Evolutionary conservation across 1,140 invertebrate genomes (phyloP).

Genomic region (Hetaerina americana): DNA sequence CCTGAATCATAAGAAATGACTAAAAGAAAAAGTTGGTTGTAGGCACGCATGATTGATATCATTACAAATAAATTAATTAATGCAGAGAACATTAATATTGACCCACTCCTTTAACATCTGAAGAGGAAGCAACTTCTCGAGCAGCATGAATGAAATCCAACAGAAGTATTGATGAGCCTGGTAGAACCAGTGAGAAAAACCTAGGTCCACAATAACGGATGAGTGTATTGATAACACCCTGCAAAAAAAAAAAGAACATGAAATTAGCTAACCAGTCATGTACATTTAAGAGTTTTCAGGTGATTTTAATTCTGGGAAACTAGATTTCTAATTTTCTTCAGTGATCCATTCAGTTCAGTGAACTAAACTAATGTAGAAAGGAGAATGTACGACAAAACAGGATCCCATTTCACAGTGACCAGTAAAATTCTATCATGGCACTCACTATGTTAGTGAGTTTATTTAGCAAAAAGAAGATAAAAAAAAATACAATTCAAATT

Average conservation of each 20-base stretch:
- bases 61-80: conserved; percentile 7
- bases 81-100: background rate
- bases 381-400: too few species aligned
- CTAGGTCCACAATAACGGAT: conserved; percentile 61
- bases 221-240: conserved; percentile 49
- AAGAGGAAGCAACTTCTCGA: conserved; percentile 67
- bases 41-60: background rate
- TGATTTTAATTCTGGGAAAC: too few species aligned
- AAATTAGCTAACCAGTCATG: conserved; percentile 10
- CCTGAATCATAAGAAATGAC: conserved; percentile 3
- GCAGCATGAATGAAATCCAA: conserved; percentile 85
- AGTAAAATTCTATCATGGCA: too few species aligned
- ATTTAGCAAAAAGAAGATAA: too few species aligned
- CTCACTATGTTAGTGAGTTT: too few species aligned
- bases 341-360: too few species aligned
- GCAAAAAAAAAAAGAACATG: conserved; percentile 15
- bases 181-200: conserved; percentile 75
- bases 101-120: conserved; percentile 50
- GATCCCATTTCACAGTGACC: too few species aligned
- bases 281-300: conserved; percentile 10
- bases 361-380: too few species aligned
- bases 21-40: too few species aligned
- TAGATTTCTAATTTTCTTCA: too few species aligned
- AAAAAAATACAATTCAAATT: too few species aligned
- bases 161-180: conserved; percentile 74